Evolutionary conservation across 2,113 vertebrate genomes (phyloP), one percentile per base, ranked within the genome.

Genomic region (Brachyistius frenatus): DNA sequence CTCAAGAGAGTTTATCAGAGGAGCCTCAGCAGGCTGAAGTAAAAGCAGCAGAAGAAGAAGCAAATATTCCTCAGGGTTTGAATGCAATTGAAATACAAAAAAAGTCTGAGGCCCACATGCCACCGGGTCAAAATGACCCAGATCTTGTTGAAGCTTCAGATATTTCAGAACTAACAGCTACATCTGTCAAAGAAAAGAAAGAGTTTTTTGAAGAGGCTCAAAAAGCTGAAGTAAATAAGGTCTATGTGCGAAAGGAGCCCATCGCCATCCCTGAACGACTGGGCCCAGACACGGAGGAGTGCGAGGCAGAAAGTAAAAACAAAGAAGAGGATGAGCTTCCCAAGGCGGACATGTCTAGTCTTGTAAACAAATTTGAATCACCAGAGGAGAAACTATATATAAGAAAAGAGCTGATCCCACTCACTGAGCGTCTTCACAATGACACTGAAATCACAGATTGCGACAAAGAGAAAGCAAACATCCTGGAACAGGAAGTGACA

Each of bases 121-220:
- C 88, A n/a, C 88, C 94, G 36, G 92, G 92, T 41, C 92, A 95
- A 72, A 93, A 91, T 62, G 94, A 96, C 55, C 79, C 79, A 33
- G 90, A 89, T 13, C 58, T 87, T n/a, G 15, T 8, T 8, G 82
- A 80, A 32, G 67, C 55, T 41, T 71, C 44, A 33, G 90, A 89
- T 62, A 55, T 57, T 23, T 73, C 80, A 65, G 92, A 93, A 44
- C 49, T 23, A 65, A 91, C 53, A 71, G 71, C 70, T 68, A 84
- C 80, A 60, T 93, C 95, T 50, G 90, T 95, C 68, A 90, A 83
- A 86, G 94, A 95, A 76, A 93, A 91, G 62, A 80, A 57, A 73
- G 90, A 92, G 57, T 90, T 94, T 57, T 93, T 94, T 81, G 95
- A 95, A 86, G 92, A 93, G 85, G 87, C 91, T 39, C 93, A 87